Conservation (phyloP, 1,140 invertebrate species). For the Drosophila saltans region DNA sequence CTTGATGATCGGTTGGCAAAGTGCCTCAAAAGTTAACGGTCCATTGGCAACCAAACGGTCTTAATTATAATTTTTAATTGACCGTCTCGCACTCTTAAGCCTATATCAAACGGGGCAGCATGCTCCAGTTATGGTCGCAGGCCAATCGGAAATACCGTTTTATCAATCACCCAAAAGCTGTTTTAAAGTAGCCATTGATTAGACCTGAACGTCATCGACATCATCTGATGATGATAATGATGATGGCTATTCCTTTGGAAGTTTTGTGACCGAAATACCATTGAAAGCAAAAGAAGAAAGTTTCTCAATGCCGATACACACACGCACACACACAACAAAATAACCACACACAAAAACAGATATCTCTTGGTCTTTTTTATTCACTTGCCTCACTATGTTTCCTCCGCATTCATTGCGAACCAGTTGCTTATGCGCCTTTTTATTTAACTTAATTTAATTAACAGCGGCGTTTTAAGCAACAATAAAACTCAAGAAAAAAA, state of each 20-base stretch:
- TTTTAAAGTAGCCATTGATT: slow-evolving; percentile 33
- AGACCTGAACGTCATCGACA: slow-evolving; percentile 29
- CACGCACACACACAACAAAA: too few relatives aligned
- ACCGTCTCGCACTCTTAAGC: slow-evolving; percentile 40
- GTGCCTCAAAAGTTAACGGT: slow-evolving; percentile 15
- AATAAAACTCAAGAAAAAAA: too few relatives aligned
- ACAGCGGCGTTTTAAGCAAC: too few relatives aligned
- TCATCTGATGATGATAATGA: slow-evolving; percentile 20
- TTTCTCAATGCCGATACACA: too few relatives aligned
- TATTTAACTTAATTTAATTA: too few relatives aligned
- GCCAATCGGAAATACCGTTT: slow-evolving; percentile 72
- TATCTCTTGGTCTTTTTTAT: too few relatives aligned
- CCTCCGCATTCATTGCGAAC: too few relatives aligned
- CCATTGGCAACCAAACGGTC: slow-evolving; percentile 25
- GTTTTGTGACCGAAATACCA: slow-evolving; percentile 78
- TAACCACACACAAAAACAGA: too few relatives aligned
- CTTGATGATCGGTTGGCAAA: slow-evolving; percentile 1
- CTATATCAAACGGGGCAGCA: slow-evolving; percentile 15
- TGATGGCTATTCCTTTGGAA: slow-evolving; percentile 42
- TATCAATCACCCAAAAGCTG: slow-evolving; percentile 54
- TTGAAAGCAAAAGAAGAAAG: too few relatives aligned
- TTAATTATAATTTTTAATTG: slow-evolving; percentile 72
- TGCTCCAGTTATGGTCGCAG: slow-evolving; percentile 43
- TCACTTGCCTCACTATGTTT: too few relatives aligned
- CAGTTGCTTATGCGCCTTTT: too few relatives aligned